Conservation (phyloP, 1,140 invertebrate species). For the Octopus bimaculoides region DNA sequence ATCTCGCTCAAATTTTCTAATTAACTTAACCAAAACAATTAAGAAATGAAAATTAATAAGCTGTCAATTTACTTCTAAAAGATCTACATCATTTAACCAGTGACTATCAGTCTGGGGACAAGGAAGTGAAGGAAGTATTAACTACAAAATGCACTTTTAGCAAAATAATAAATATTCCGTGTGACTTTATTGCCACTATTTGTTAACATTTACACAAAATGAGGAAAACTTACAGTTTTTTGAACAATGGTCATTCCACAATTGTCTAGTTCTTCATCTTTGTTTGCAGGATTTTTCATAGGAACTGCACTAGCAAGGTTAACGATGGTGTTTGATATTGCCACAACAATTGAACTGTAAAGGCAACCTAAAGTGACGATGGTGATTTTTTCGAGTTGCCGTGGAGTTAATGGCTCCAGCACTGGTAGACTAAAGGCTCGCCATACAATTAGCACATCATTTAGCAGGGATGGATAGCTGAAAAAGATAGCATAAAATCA, state of each 20-base stretch:
- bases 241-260: conserved; percentile 54
- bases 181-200: too few species aligned
- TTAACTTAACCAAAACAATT: too few species aligned
- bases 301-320: conserved; percentile 61
- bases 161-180: too few species aligned
- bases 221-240: conserved; percentile 50
- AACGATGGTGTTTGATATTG: conserved; percentile 68
- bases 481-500: conserved; percentile 30
- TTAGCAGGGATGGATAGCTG: conserved; percentile 74
- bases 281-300: conserved; percentile 46
- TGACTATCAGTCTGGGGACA: too few species aligned
- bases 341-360: conserved; percentile 72
- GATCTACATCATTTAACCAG: too few species aligned
- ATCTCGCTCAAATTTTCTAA: too few species aligned
- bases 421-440: conserved; percentile 80
- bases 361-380: conserved; percentile 76
- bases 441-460: conserved; percentile 79
- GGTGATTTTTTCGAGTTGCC: conserved; percentile 76
- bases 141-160: too few species aligned
- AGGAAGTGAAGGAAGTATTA: too few species aligned
- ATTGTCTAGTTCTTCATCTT: conserved; percentile 58
- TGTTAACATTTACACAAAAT: too few species aligned
- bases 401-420: conserved; percentile 79
- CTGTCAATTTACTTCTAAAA: too few species aligned
- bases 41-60: too few species aligned